These are phyloP conservation scores for Atta colombica DNA, from an alignment of 1,140 invertebrate genomes.

Conservation along the genomic window DNA sequence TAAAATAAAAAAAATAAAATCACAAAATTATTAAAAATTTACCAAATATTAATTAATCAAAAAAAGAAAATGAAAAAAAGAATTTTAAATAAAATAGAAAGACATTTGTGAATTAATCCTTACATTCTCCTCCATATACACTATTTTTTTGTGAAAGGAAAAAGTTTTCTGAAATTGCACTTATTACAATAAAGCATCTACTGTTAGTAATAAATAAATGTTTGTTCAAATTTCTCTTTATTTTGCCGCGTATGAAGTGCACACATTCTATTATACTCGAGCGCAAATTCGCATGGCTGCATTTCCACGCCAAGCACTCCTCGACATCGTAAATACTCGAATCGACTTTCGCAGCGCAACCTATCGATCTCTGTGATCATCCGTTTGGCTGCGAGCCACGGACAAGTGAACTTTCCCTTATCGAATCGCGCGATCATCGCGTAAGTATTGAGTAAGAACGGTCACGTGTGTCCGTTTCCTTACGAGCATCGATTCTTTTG, in stretches of 20 bases:
- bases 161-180: neutral
- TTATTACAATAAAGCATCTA: neutral
- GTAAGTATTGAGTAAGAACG: slow-evolving; percentile 68
- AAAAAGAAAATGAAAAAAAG: neutral
- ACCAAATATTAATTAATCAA: neutral
- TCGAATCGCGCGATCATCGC: slow-evolving; percentile 68
- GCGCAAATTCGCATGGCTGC: slow-evolving; percentile 21
- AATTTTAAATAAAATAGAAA: neutral
- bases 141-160: neutral
- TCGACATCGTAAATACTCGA: slow-evolving; percentile 64
- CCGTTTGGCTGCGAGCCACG: slow-evolving; percentile 64
- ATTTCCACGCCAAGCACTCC: slow-evolving; percentile 50
- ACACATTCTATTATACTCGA: neutral
- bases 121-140: neutral
- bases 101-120: neutral
- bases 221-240: slow-evolving; percentile 2
- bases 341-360: slow-evolving; percentile 58
- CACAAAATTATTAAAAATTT: neutral
- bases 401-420: slow-evolving; percentile 76
- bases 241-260: neutral
- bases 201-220: too few relatives aligned
- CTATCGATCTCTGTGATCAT: slow-evolving; percentile 71
- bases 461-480: slow-evolving; percentile 71
- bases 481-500: slow-evolving; percentile 57
- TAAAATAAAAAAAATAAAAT: neutral